A percentile compares a stretch with the other conserved stretches of the same genome.
Evolutionary conservation across 1,140 invertebrate species (phyloP).

Genomic region (Heliconius hewitsoni): DNA sequence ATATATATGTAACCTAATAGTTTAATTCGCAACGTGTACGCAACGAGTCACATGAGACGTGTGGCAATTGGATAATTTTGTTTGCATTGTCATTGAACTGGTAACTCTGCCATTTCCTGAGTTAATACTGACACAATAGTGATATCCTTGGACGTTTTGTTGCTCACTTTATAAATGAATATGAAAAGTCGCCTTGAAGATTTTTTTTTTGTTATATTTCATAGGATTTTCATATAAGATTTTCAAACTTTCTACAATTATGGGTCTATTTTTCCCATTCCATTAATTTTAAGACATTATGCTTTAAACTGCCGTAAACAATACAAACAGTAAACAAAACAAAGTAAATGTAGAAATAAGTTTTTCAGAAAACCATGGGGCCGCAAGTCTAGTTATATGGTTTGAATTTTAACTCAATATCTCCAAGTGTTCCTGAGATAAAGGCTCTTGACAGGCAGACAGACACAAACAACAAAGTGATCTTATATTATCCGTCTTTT

Average conservation of each 20-base stretch:
- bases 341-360: no score
- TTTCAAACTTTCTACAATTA: background rate
- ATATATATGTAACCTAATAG: background rate
- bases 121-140: background rate
- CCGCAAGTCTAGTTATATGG: no score
- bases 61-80: conserved; percentile 10
- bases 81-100: conserved; percentile 10
- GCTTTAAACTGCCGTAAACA: no score
- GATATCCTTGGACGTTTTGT: background rate
- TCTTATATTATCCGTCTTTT: no score
- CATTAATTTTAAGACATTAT: background rate
- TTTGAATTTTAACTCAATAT: no score
- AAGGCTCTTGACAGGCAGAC: no score
- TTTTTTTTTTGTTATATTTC: no score
- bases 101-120: conserved; percentile 7
- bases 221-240: no score
- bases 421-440: no score
- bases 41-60: conserved; percentile 4
- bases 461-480: no score
- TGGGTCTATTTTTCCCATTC: background rate
- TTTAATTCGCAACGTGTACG: background rate
- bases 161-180: background rate
- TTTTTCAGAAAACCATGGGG: no score
- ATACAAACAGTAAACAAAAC: no score
- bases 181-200: background rate